Conservation (phyloP, 2,888 invertebrate genomes). For the Branchipolynoe longqiensis region DNA sequence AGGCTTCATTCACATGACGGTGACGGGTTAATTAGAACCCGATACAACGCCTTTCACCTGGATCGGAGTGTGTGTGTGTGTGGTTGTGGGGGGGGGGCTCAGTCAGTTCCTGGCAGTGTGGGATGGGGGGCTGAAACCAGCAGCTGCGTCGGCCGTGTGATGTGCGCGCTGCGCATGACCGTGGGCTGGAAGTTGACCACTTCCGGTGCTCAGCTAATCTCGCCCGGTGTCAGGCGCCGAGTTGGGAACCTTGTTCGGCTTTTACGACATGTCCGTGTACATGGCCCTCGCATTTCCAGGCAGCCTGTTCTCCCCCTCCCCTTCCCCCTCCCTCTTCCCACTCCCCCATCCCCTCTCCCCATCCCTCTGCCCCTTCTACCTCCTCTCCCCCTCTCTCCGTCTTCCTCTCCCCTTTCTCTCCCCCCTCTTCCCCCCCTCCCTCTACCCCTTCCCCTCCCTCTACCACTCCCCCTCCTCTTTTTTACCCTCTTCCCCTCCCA, state of each 20-base stretch:
- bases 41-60: too few relatives aligned
- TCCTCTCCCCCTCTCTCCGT: background rate
- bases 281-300: slow-evolving; percentile 6
- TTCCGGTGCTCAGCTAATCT: slow-evolving; percentile 1
- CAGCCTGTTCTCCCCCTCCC: background rate
- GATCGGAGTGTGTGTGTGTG: too few relatives aligned
- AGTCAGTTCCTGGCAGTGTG: too few relatives aligned
- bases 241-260: background rate
- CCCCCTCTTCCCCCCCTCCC: background rate
- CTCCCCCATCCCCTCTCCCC: background rate
- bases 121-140: too few relatives aligned
- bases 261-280: slow-evolving; percentile 27
- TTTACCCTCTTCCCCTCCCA: background rate
- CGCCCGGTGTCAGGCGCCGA: background rate
- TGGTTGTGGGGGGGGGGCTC: too few relatives aligned
- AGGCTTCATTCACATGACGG: too few relatives aligned
- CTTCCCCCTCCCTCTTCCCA: background rate
- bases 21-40: too few relatives aligned
- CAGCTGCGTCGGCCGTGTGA: background rate
- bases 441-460: background rate
- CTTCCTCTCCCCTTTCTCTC: background rate
- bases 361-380: background rate
- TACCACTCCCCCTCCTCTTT: background rate
- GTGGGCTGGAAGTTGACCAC: background rate
- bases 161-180: background rate